Evolutionary conservation across 2,113 vertebrate species (phyloP), one percentile per base, ranked within the genome.

Genomic region (Seriola aureovittata): DNA sequence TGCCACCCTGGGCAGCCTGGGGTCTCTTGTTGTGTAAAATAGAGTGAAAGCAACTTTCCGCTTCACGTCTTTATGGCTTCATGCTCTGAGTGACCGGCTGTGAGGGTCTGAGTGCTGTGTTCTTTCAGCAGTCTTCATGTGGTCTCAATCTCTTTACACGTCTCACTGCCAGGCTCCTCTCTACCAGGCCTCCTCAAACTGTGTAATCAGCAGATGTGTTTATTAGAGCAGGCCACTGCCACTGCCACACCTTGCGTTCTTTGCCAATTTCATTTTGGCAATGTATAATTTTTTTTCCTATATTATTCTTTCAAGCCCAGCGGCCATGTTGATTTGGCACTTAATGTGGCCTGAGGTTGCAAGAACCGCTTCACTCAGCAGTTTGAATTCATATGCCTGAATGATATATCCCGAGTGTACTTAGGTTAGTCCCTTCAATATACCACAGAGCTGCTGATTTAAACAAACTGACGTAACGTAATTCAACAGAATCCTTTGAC

Each of bases 121-220:
- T 89, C 90, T 91, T 92, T 92, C 88, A 81, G 90, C 85, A 82
- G 85, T 88, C 78, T 40, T 91, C 78, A 16, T 92, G 87, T 81
- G 84, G 90, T 88, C 90, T 90, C 92, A 91, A 91, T 94, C 90
- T 88, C 90, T 91, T 93, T 93, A 89, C 87, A 93, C 82, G 23
- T 93, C 91, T 92, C 86, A 82, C 88, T 64, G 90, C 80, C 87
- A 92, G 88, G 89, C 92, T 92, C 88, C 87, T 84, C 82, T 86
- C 77, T 64, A 91, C 80, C 87, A 92, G 88, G 88, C 87, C 92
- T 92, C 88, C 87, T 85, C 82, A 88, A 93, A 94, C 88, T 91
- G 93, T 94, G 93, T 92, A 90, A 94, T 94, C 93, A 94, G 94
- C 94, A 95, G 91, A 95, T 94, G 93, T 94, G 94, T 95, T 94